These are phyloP conservation scores for Anoplopoma fimbria DNA, from an alignment of 2,113 vertebrate genomes.

Conservation along the genomic window DNA sequence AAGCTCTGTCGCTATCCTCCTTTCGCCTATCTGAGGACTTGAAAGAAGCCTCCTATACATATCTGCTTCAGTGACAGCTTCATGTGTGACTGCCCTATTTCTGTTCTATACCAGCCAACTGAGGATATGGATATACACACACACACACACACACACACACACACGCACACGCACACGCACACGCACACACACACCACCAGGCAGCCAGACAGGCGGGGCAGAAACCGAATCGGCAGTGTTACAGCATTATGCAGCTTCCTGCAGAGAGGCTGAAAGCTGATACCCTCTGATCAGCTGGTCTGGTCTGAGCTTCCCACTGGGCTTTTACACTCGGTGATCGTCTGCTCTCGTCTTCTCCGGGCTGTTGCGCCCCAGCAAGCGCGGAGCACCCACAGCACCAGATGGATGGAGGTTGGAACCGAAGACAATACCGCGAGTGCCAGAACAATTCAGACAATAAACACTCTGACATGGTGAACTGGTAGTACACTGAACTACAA, in stretches of 20 bases:
- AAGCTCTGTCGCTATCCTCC: slow-evolving; percentile 40
- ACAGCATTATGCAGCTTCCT: slow-evolving; percentile 63
- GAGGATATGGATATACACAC: slow-evolving; percentile 17
- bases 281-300: slow-evolving; percentile 54
- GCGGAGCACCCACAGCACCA: slow-evolving; percentile 24
- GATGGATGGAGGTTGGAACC: slow-evolving; percentile 37
- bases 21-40: slow-evolving; percentile 34
- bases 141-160: too few species aligned
- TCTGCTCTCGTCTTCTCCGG: slow-evolving; percentile 50
- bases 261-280: slow-evolving; percentile 61
- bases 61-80: slow-evolving; percentile 20
- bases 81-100: slow-evolving; percentile 35
- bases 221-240: slow-evolving; percentile 47
- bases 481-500: background rate
- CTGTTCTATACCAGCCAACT: slow-evolving; percentile 15
- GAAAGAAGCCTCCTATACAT: slow-evolving; percentile 45
- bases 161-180: background rate
- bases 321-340: slow-evolving; percentile 56
- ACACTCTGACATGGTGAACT: slow-evolving; percentile 1
- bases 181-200: background rate
- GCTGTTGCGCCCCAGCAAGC: slow-evolving; percentile 36
- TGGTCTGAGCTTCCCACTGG: slow-evolving; percentile 51
- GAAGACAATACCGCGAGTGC: background rate
- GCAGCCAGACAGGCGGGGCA: slow-evolving; percentile 41
- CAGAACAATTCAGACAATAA: slow-evolving; percentile 13